A percentile compares a stretch with the other conserved stretches of the same genome.
These are phyloP conservation scores for Alligator sinensis DNA, from an alignment of 2,113 vertebrate genomes.

Conservation along the genomic window DNA sequence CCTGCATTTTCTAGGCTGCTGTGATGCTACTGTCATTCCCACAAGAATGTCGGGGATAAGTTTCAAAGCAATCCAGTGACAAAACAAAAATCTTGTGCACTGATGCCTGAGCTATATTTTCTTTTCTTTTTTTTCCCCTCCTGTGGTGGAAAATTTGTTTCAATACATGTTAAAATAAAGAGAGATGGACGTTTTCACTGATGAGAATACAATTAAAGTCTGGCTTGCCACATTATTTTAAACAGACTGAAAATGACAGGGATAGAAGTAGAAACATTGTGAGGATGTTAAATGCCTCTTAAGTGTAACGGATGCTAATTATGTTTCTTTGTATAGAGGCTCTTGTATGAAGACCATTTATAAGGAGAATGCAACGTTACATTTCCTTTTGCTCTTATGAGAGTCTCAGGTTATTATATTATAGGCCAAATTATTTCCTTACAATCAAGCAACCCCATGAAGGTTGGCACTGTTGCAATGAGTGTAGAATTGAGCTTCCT, in stretches of 20 bases:
- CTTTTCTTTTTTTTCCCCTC: too few relatives aligned
- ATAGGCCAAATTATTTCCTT: not conserved
- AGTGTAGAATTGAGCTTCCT: not conserved
- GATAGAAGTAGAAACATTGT: not conserved
- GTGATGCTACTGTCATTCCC: too few relatives aligned
- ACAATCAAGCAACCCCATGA: not conserved
- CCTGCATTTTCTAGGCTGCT: too few relatives aligned
- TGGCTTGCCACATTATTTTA: not conserved
- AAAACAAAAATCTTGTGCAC: too few relatives aligned
- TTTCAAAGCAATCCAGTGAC: too few relatives aligned
- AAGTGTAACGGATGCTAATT: slow-evolving; percentile 12
- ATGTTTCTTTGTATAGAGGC: not conserved
- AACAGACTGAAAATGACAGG: not conserved
- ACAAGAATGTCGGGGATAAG: too few relatives aligned
- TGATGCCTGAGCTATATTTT: too few relatives aligned
- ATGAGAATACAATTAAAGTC: not conserved
- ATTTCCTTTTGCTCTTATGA: not conserved
- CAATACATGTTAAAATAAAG: too few relatives aligned
- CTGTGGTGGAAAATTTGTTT: too few relatives aligned
- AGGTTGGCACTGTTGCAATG: not conserved
- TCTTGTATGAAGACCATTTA: not conserved
- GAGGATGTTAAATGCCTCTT: not conserved
- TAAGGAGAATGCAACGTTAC: not conserved
- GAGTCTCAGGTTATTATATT: fast-evolving
- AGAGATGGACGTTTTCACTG: too few relatives aligned